These are phyloP conservation scores for Mechanitis mazaeus DNA, from an alignment of 2,888 invertebrate genomes.

Conservation along the genomic window DNA sequence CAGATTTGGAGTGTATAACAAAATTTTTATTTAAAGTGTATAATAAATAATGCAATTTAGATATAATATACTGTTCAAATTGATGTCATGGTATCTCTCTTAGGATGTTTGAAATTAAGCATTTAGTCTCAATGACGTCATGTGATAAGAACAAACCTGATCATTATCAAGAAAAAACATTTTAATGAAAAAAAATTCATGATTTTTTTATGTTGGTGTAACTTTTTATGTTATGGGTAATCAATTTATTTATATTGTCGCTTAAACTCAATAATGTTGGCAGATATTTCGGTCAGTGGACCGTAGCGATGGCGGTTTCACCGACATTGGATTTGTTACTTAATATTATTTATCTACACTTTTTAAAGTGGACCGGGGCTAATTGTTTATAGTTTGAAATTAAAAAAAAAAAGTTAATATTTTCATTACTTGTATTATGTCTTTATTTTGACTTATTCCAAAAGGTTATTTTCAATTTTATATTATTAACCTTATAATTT, in stretches of 20 bases:
- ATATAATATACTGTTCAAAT: not conserved
- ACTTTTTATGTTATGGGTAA: conserved; percentile 7
- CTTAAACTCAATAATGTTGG: conserved; percentile 50
- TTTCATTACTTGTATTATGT: too few species aligned
- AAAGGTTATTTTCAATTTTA: too few species aligned
- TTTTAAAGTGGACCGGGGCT: conserved; percentile 32
- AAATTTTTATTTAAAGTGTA: conserved; percentile 8
- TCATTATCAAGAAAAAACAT: not conserved
- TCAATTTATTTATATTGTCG: conserved; percentile 34
- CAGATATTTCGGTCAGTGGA: conserved; percentile 63
- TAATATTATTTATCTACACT: conserved; percentile 54
- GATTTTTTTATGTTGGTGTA: not conserved
- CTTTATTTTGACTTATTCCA: too few species aligned
- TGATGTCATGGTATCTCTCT: not conserved
- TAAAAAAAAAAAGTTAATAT: too few species aligned
- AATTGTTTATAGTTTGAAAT: not conserved
- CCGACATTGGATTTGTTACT: conserved; percentile 68
- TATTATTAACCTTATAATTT: too few species aligned
- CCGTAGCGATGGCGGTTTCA: conserved; percentile 60
- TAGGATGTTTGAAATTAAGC: not conserved
- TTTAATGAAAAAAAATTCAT: too few species aligned
- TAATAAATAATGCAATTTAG: not conserved
- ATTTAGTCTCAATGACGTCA: conserved; percentile 29
- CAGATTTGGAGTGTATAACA: conserved; percentile 3
- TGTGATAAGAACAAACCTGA: conserved; percentile 3